phyloP scores from a whole-genome alignment of 2,113 vertebrate species.

The Atlantisia rogersi region DNA sequence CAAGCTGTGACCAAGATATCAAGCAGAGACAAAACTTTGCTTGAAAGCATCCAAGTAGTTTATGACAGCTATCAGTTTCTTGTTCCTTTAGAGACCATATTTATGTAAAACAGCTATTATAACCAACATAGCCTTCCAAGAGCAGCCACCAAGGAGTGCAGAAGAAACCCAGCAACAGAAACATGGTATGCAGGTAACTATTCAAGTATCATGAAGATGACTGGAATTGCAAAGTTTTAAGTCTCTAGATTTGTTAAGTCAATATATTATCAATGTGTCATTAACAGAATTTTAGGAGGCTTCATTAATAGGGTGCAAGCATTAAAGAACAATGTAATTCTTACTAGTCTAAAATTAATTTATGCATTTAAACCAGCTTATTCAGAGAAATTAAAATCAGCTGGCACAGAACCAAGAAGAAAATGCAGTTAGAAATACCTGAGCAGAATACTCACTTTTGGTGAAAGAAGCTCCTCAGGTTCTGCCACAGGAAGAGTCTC shows the following conservation, averaged over 20 bases:
- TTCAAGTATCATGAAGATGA: not conserved
- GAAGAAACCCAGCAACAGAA: not conserved
- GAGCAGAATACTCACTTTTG: slow-evolving; percentile 61
- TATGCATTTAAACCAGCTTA: not conserved
- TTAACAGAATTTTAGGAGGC: not conserved
- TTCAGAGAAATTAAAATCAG: not conserved
- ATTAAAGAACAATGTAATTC: not conserved
- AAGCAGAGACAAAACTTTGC: not conserved
- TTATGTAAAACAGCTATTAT: not conserved
- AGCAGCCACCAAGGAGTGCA: not conserved
- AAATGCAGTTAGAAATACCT: not conserved
- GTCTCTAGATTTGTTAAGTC: not conserved
- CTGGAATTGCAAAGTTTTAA: not conserved
- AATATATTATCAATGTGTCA: not conserved
- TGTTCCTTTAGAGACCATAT: not conserved
- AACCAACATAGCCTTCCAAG: not conserved
- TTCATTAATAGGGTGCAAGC: not conserved
- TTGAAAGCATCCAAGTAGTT: not conserved
- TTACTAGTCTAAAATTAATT: not conserved
- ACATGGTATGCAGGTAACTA: not conserved
- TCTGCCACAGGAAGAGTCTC: not conserved
- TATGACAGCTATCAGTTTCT: not conserved
- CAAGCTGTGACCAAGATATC: not conserved
- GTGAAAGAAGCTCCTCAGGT: not conserved
- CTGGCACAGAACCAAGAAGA: not conserved